These are phyloP conservation scores for Channa argus DNA, from an alignment of 2,113 vertebrate genomes.

Conservation along the genomic window DNA sequence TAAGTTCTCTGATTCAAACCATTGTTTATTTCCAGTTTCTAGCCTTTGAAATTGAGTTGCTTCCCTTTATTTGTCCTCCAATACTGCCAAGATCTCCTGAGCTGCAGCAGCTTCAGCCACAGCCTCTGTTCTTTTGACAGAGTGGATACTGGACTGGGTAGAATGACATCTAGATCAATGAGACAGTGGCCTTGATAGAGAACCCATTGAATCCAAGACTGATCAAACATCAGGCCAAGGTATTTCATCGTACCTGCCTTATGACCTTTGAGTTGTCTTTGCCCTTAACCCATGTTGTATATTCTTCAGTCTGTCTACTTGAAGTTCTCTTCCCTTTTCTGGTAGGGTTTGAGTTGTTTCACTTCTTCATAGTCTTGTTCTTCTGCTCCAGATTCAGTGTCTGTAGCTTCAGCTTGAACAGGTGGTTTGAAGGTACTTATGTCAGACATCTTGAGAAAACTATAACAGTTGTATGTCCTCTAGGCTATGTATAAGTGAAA, in stretches of 20 bases:
- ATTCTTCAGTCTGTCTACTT: conserved; percentile 6
- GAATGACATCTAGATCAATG: conserved; percentile 26
- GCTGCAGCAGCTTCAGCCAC: conserved; percentile 44
- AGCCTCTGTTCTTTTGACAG: conserved; percentile 28
- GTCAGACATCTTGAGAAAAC: conserved; percentile 1
- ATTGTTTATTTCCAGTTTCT: conserved; percentile 30
- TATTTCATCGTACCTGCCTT: conserved; percentile 17
- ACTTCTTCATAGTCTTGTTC: not conserved
- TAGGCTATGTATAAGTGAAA: too few relatives aligned
- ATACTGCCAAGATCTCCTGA: conserved; percentile 36
- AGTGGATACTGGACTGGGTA: conserved; percentile 10
- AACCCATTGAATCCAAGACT: conserved; percentile 24
- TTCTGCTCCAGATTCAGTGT: not conserved
- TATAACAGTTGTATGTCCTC: too few relatives aligned
- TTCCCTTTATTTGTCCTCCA: conserved; percentile 46
- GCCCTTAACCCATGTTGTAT: not conserved
- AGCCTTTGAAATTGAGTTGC: conserved; percentile 23
- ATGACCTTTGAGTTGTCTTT: conserved; percentile 14
- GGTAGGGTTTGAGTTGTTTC: conserved; percentile 2
- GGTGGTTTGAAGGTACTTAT: not conserved
- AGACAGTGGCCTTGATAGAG: conserved; percentile 13
- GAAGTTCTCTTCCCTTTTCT: conserved; percentile 2
- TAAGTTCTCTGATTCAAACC: conserved; percentile 34
- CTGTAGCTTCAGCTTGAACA: not conserved
- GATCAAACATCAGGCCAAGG: conserved; percentile 48